Base-by-base conservation (phyloP, 2,797 vertebrate species). In the Peromyscus aztecus region DNA sequence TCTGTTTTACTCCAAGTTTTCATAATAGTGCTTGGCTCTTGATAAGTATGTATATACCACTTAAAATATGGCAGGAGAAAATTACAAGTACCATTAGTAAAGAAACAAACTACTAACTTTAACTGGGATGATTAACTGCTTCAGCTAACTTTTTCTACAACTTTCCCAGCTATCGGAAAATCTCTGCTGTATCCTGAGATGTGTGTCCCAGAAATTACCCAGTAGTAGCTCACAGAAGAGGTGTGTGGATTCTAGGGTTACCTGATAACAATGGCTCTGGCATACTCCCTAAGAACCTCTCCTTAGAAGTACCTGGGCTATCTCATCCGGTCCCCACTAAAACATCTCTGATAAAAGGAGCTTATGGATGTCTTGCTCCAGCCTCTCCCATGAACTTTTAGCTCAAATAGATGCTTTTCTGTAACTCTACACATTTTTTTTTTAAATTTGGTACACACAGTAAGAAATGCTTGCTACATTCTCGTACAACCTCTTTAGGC, bases 261-360 rank as follows among this genome's bases (percentile, higher is more conserved):
- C 52, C 14, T 34, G 19, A 52, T 67, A 34, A 71, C 24, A 57
- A 40, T 46, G 34, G 52, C 34, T 93, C 76, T 40, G 76, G 37
- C 31, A 92, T 17, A 49, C 14, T 46, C 40, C 17, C 46, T 71
- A 92, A 77, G 57, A 85, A 55, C 46, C 40, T 92, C 82, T 81
- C n/a, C 34, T 93, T 85, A 29, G 86, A 95, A 93, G 59, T 93
- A 80, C 10, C 16, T 85, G n/a, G 57, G 23, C 81, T 89, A 29
- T 40, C 46, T 46, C 71, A 77, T 84, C 63, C 17, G 40, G 52
- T 85, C 40, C 61, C 37, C 37, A 31, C 34, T 77, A 76, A 90
- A 94, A 86, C 49, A 90, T 21, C 84, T 69, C 59, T 2, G 87
- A 31, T 46, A 75, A 83, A 40, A n/a, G 27, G 10, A 69, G 11